Percentiles rank a stretch among this genome's conserved stretches.
phyloP scores from a whole-genome alignment of 2,888 invertebrate species.

The Hypolimnas misippus region DNA sequence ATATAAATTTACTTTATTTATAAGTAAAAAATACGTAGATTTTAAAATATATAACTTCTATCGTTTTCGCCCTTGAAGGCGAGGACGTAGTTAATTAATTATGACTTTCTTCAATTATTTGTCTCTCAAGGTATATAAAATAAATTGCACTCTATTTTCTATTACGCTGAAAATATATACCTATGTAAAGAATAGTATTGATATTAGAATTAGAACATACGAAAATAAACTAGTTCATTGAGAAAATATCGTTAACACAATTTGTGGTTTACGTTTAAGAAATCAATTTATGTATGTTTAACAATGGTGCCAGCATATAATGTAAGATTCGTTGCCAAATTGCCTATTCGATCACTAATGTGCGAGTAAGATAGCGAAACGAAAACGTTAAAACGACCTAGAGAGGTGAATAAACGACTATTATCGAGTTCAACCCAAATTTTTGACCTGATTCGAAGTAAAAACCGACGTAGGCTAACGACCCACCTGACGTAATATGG shows the following conservation, averaged over 20 bases:
- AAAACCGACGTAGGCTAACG: constrained; percentile 68
- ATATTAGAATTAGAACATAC: not conserved
- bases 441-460: constrained; percentile 76
- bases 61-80: too few relatives aligned
- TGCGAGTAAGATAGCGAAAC: constrained; percentile 21
- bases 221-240: not conserved
- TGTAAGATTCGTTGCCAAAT: constrained; percentile 35
- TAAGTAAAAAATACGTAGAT: too few relatives aligned
- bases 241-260: constrained; percentile 12
- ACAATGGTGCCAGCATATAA: constrained; percentile 12
- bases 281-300: constrained; percentile 12
- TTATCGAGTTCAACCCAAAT: constrained; percentile 72
- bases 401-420: constrained; percentile 78
- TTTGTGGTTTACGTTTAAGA: constrained; percentile 7
- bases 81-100: too few relatives aligned
- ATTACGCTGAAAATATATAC: not conserved
- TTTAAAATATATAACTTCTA: too few relatives aligned
- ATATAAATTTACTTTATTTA: too few relatives aligned
- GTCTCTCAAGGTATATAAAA: too few relatives aligned
- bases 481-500: constrained; percentile 63
- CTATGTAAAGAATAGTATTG: too few relatives aligned
- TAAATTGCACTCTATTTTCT: too few relatives aligned
- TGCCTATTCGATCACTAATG: constrained; percentile 26
- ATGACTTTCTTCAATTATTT: too few relatives aligned
- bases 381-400: constrained; percentile 62